Evolutionary conservation across 2,888 invertebrate genomes (phyloP).

Genomic region (Lithophane socia): DNA sequence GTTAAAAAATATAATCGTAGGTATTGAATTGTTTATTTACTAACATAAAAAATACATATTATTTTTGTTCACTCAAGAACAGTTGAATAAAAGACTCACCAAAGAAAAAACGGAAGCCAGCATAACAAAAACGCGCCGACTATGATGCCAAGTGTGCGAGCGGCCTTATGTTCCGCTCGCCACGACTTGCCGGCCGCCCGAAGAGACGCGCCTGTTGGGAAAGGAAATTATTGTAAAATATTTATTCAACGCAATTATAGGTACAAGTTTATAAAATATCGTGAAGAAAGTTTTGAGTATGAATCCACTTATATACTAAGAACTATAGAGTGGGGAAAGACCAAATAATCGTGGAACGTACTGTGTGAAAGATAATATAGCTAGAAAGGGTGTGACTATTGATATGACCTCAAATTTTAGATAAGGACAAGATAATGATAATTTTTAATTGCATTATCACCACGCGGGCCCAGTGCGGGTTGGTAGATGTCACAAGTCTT

Average conservation of each 20-base stretch:
- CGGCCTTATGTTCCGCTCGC: slow-evolving; percentile 97
- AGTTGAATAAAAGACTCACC: slow-evolving; percentile 91
- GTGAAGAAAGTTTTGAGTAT: too few relatives aligned
- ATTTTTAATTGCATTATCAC: not conserved
- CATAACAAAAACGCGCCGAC: slow-evolving; percentile 98
- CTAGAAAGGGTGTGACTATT: too few relatives aligned
- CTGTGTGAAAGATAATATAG: too few relatives aligned
- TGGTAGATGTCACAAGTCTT: too few relatives aligned
- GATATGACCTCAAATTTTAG: too few relatives aligned
- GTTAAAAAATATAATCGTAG: not conserved
- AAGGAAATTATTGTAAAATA: not conserved
- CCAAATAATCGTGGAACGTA: too few relatives aligned
- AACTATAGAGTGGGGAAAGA: too few relatives aligned
- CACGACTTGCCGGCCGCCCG: slow-evolving; percentile 95
- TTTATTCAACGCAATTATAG: too few relatives aligned
- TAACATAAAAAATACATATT: not conserved
- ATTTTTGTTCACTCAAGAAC: not conserved
- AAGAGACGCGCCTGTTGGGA: slow-evolving; percentile 91
- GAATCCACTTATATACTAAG: too few relatives aligned
- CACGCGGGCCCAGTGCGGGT: too few relatives aligned
- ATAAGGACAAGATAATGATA: too few relatives aligned
- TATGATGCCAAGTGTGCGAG: slow-evolving; percentile 98
- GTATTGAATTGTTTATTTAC: not conserved
- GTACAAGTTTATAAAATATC: not conserved
- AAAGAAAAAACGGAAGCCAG: slow-evolving; percentile 99